phyloP scores from a whole-genome alignment of 2,113 vertebrate species.

The Pterophyllum scalare region DNA sequence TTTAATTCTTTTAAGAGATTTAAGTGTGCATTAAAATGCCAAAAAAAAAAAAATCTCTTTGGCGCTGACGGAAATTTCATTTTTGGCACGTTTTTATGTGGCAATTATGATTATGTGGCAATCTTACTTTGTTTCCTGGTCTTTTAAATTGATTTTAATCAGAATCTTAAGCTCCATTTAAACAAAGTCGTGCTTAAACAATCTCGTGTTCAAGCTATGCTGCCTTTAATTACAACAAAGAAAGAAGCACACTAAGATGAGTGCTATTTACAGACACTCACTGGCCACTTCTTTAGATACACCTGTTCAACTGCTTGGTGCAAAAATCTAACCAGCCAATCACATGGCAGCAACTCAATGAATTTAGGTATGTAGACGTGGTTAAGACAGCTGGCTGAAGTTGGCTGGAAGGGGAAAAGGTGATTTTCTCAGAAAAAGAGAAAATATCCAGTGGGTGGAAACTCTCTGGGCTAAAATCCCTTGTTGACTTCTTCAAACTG shows the following conservation, averaged over 20 bases:
- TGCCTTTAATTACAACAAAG: not conserved
- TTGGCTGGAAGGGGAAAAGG: not conserved
- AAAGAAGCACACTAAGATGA: not conserved
- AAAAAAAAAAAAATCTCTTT: not conserved
- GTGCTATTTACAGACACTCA: not conserved
- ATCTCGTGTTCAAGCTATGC: not conserved
- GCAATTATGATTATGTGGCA: too few relatives aligned
- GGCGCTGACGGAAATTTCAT: not conserved
- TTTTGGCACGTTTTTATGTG: fast-evolving
- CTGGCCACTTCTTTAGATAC: not conserved
- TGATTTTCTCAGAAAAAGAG: not conserved
- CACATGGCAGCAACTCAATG: not conserved
- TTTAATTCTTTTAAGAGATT: not conserved
- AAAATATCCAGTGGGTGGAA: not conserved
- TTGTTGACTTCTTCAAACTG: too few relatives aligned
- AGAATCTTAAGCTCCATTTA: not conserved
- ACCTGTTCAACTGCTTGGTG: not conserved
- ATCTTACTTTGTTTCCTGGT: not conserved
- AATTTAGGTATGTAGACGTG: not conserved
- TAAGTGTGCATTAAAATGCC: not conserved
- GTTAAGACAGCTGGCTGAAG: not conserved
- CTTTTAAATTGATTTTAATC: not conserved
- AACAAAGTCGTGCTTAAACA: not conserved
- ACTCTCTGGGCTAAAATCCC: too few relatives aligned
- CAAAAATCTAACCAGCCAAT: not conserved